phyloP scores from a whole-genome alignment of 2,113 vertebrate genomes.

The Aspiorhynchus laticeps region DNA sequence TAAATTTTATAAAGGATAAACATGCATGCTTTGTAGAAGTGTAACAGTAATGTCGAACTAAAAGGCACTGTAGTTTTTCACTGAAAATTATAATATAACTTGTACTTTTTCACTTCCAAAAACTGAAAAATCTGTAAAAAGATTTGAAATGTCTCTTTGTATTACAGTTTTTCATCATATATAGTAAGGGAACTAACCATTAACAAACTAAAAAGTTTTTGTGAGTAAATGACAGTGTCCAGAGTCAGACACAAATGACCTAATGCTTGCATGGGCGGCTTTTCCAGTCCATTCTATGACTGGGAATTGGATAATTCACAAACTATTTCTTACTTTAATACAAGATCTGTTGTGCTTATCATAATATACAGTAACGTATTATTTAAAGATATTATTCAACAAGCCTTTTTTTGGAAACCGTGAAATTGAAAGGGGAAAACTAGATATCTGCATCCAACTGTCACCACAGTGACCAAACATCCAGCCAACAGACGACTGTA shows the following conservation, averaged over 20 bases:
- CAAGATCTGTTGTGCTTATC: background rate
- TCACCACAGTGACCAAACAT: slow-evolving; percentile 40
- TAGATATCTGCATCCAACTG: background rate
- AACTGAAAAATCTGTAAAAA: too few species aligned
- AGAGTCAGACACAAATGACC: background rate
- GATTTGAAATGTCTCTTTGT: too few species aligned
- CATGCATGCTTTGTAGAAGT: too few species aligned
- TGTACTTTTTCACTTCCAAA: too few species aligned
- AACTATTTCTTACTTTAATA: background rate
- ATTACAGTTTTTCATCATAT: too few species aligned
- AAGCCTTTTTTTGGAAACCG: background rate
- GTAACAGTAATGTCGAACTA: too few species aligned
- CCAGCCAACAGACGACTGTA: slow-evolving; percentile 21
- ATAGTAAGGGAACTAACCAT: too few species aligned
- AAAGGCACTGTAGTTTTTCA: too few species aligned
- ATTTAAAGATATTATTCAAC: background rate
- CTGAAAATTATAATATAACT: too few species aligned
- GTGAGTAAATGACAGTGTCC: background rate
- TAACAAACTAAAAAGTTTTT: too few species aligned
- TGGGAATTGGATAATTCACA: background rate
- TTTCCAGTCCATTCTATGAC: background rate
- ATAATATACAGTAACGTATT: background rate
- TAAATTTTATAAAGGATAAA: too few species aligned
- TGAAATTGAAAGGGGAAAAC: too few species aligned
- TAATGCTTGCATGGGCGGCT: background rate